A percentile compares a stretch with the other conserved stretches of the same genome.
phyloP scores from a whole-genome alignment of 2,113 vertebrate genomes.

The Notechis scutatus region DNA sequence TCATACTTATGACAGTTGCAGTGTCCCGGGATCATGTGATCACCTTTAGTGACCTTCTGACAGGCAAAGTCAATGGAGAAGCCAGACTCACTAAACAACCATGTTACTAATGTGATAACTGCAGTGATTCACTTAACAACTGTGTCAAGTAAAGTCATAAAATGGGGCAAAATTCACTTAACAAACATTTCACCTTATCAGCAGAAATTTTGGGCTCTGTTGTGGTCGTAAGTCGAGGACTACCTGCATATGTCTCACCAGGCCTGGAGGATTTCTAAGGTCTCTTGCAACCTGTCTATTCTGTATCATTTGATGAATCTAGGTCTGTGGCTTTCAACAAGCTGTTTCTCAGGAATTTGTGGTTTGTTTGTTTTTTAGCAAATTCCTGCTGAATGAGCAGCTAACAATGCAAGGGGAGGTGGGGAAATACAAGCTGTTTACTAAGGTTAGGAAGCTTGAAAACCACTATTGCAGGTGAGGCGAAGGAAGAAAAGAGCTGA shows the following conservation, averaged over 20 bases:
- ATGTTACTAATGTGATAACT: background rate
- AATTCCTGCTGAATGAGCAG: background rate
- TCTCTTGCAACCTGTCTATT: background rate
- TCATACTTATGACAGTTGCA: background rate
- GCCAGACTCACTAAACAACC: background rate
- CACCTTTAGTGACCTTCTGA: background rate
- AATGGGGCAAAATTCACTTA: background rate
- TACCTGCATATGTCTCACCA: background rate
- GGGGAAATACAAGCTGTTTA: background rate
- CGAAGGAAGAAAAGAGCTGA: conserved; percentile 32
- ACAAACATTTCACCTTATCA: background rate
- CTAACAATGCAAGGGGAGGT: background rate
- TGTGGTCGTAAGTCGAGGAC: background rate
- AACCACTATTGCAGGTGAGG: background rate
- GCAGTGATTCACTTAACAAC: background rate
- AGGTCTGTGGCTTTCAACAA: conserved; percentile 18
- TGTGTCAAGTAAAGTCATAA: background rate
- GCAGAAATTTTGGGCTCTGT: background rate
- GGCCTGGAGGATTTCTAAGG: background rate
- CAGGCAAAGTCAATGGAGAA: background rate
- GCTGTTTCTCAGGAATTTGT: background rate
- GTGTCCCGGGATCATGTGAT: background rate
- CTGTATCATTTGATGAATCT: background rate
- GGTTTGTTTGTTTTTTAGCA: background rate
- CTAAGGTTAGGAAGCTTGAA: background rate